phyloP scores from a whole-genome alignment of 2,888 invertebrate species.

The Drosophila putrida region DNA sequence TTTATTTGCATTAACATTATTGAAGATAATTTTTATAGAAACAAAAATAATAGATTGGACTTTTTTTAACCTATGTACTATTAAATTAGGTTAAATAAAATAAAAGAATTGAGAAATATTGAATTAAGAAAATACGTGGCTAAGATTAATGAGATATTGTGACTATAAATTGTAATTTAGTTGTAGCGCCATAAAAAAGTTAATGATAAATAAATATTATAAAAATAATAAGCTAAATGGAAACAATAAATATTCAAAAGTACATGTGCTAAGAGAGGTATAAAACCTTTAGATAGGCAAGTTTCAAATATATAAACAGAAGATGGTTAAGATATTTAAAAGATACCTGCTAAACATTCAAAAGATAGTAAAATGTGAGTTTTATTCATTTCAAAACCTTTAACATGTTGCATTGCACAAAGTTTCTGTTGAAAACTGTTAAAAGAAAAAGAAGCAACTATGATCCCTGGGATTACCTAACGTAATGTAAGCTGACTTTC shows the following conservation, averaged over 20 bases:
- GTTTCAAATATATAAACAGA: neutral
- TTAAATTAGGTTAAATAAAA: neutral
- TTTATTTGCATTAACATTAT: neutral
- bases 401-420: neutral
- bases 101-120: too few relatives aligned
- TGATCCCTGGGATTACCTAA: slow-evolving; percentile 4
- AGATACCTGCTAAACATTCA: too few relatives aligned
- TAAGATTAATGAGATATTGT: too few relatives aligned
- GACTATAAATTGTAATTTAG: too few relatives aligned
- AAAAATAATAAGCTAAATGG: too few relatives aligned
- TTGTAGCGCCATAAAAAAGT: too few relatives aligned
- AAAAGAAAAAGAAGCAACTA: neutral
- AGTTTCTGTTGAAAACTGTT: neutral
- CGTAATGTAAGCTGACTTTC: slow-evolving; percentile 2
- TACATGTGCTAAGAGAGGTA: too few relatives aligned
- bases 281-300: neutral
- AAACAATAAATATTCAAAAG: too few relatives aligned
- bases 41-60: neutral
- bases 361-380: neutral
- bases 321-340: neutral
- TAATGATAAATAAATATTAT: too few relatives aligned
- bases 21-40: neutral
- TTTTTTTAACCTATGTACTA: neutral
- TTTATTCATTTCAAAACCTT: neutral
- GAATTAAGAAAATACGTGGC: too few relatives aligned